Conservation (phyloP, 2,797 vertebrate species). For the Trachops cirrhosus region DNA sequence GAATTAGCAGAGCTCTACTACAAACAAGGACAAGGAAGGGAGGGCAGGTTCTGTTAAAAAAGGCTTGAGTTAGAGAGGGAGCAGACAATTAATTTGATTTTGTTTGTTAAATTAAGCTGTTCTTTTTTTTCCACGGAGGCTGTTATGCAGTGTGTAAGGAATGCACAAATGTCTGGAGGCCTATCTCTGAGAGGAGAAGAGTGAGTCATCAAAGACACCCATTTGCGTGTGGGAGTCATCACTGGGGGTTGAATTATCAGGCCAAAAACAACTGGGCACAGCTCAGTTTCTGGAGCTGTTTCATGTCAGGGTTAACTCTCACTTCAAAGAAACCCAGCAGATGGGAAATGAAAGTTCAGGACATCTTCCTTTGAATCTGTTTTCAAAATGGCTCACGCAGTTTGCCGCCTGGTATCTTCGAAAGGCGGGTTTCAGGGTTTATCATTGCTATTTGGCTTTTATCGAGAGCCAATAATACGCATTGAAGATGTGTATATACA, state of each 20-base stretch:
- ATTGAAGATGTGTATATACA: neutral
- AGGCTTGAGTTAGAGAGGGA: neutral
- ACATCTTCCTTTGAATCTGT: conserved; percentile 53
- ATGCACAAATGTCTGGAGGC: neutral
- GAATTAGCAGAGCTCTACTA: neutral
- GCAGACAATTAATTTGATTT: neutral
- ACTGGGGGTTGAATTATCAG: conserved; percentile 43
- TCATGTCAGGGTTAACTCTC: conserved; percentile 54
- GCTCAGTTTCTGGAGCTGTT: conserved; percentile 49
- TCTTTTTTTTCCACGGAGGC: neutral
- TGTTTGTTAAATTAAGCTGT: conserved; percentile 17
- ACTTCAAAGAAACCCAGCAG: conserved; percentile 66
- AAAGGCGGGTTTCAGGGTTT: conserved; percentile 24
- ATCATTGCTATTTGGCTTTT: conserved; percentile 51
- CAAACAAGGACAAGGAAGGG: neutral
- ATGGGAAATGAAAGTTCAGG: conserved; percentile 69
- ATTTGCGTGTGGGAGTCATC: conserved; percentile 50
- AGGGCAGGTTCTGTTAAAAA: neutral
- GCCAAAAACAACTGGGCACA: conserved; percentile 60
- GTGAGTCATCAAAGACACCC: conserved; percentile 64
- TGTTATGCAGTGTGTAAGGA: neutral
- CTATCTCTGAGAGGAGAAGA: neutral
- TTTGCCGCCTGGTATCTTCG: conserved; percentile 36
- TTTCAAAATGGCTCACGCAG: conserved; percentile 64
- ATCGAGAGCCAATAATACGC: conserved; percentile 48